These are phyloP conservation scores for Aspidoscelis tigris DNA, from an alignment of 2,113 vertebrate genomes.

Conservation along the genomic window DNA sequence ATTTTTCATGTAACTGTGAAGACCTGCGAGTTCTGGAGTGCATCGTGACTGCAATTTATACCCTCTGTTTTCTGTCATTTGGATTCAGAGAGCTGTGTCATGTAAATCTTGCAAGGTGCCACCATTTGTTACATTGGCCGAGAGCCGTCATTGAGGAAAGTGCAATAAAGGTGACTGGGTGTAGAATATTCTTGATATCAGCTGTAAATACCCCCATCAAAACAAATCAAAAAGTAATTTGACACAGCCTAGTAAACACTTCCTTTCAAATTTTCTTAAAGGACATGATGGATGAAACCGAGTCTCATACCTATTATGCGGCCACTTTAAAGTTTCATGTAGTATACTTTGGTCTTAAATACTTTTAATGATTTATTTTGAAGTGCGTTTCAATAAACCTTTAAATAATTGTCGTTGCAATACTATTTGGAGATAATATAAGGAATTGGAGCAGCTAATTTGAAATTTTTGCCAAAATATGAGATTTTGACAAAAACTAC, in stretches of 20 bases:
- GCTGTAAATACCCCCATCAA: slow-evolving; percentile 61
- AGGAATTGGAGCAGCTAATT: slow-evolving; percentile 67
- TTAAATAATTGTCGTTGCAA: slow-evolving; percentile 72
- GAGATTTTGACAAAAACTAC: too few species aligned
- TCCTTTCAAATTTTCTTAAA: slow-evolving; percentile 56
- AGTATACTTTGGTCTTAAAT: slow-evolving; percentile 36
- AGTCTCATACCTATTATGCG: slow-evolving; percentile 64
- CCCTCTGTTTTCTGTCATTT: slow-evolving; percentile 54
- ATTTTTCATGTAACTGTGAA: slow-evolving; percentile 54
- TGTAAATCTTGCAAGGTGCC: slow-evolving; percentile 56
- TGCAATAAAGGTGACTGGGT: slow-evolving; percentile 61
- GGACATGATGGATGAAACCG: slow-evolving; percentile 54
- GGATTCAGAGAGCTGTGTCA: slow-evolving; percentile 60
- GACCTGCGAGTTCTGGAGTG: slow-evolving; percentile 60
- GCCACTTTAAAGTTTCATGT: slow-evolving; percentile 48
- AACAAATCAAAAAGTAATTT: slow-evolving; percentile 62
- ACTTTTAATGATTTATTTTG: slow-evolving; percentile 59
- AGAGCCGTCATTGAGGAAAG: slow-evolving; percentile 60
- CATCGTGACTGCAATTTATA: slow-evolving; percentile 48
- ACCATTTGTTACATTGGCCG: slow-evolving; percentile 57
- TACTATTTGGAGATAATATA: slow-evolving; percentile 79
- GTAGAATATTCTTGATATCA: slow-evolving; percentile 59
- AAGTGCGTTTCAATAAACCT: slow-evolving; percentile 54
- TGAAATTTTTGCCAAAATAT: too few species aligned
- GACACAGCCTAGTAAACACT: slow-evolving; percentile 41